Base-by-base conservation (phyloP, 2,888 invertebrate species). In the Habroteleia sp. region DNA sequence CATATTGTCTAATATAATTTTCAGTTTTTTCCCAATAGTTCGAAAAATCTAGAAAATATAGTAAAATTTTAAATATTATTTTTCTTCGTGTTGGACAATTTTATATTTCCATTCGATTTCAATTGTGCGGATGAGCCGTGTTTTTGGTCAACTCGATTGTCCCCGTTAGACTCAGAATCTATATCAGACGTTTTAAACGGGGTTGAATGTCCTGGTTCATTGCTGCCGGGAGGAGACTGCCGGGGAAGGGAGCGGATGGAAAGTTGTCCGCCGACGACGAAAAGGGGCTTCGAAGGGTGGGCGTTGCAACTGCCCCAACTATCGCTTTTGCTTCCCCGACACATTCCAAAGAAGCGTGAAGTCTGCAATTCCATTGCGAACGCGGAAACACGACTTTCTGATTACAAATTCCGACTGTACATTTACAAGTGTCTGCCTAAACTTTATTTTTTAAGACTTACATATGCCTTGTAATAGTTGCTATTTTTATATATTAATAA, bases 81-180 rank as follows among this genome's bases (percentile, higher is more conserved):
- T n/a, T n/a, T n/a, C n/a, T n/a, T 10, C 29, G 16, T 25, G 54
- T 65, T 56, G 63, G 65, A 60, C 66, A 60, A 46, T 73, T 65
- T 63, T 58, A 46, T 60, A 62, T 46, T 74, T 60, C 60, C 41
- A 74, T 66, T 74, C 44, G 62, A 74, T 74, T 74, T 68, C 74
- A 74, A 68, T 68, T 74, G 48, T 23, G 56, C 42, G 48, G 39
- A 46, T 44, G 52, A 42, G 23, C 27, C 37, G 31, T 39, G 48
- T 65, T 63, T 63, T 63, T 35, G 23, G 63, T 63, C 16, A 42
- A 60, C 60, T 58, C 46, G 66, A 52, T 65, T 74, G 66, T 62
- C 23, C 56, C 60, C 35, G 56, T 62, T 62, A 54, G 62, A 62
- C 23, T 60, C 66, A 37, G 62, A 62, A 66, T 66, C 68, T 54